Base-by-base conservation (phyloP, 2,113 vertebrate species). In the Lota lota region DNA sequence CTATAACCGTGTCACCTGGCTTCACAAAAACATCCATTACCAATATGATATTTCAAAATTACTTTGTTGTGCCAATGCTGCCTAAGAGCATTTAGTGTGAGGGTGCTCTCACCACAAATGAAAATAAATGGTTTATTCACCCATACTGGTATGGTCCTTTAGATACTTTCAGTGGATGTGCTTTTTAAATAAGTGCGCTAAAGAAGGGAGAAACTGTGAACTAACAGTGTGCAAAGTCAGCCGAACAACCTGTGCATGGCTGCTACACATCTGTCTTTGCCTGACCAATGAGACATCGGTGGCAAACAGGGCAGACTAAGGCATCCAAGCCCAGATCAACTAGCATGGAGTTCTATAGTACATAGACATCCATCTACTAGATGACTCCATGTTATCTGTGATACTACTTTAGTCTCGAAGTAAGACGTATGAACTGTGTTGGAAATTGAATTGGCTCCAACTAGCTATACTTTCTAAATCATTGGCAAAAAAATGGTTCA, bases 21-120 rank as follows among this genome's bases (percentile, higher is more conserved):
- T 14, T 2, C 40, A 47, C 40, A 47, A 14, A 47, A 47, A 47
- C 21, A 19, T 8, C 22, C n/a, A 18, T 58, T 36, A 18, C n/a
- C 53, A n/a, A 18, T 15, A 22, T 4, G 14, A 14, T 62, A 36
- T 62, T 50, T 36, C 18, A 17, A 5, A 22, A 16, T 61, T 15
- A 22, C 59, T 61, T 22, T 61, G 12, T 17, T 24, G 17, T 47
- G 69, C 71, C 40, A 75, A 57, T 47, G 8, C 40, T 47, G 40
- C 40, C 40, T 12, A 66, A 72, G 28, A 56, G 63, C 71, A 65
- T 72, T 75, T n/a, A 51, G 57, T 19, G 63, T 68, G 76, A 76
- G 10, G 7, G 12, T 2, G 40, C 8, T 47, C 40, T 47, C 1
- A 10, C 10, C 40, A 47, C 7, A 47, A 47, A 47, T 47, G 10